Evolutionary conservation across 2,888 invertebrate species (phyloP), one percentile per base, ranked within the genome.

Genomic region (Panzeria rudis): DNA sequence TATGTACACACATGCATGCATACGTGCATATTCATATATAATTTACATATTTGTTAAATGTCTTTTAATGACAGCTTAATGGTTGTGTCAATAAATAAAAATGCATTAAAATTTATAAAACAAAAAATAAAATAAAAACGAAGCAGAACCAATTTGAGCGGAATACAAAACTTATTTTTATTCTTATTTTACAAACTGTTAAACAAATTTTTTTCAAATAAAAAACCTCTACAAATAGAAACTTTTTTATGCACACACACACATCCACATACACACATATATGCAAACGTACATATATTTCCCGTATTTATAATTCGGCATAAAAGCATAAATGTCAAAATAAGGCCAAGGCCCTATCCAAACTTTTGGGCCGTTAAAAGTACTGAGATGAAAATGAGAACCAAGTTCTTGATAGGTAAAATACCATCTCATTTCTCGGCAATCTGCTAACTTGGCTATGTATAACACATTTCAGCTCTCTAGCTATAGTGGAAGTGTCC

Each of bases 1-100:
- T n/a, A n/a, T n/a, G n/a, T n/a, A n/a, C n/a, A n/a, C n/a, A n/a
- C n/a, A n/a, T n/a, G n/a, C 41, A 23, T 62, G 3, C 7, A 7
- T 41, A 13, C 29, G 23, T 41, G 15, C 2, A 35, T 56, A 32
- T n/a, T 7, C 2, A 9, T n/a, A 9, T 64, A 4, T 64, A 47
- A 68, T 83, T 75, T 69, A 75, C 44, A 75, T 54, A 52, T 78
- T 71, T 66, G 50, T 64, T 77, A 72, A 86, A 86, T 86, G 86
- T 78, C 71, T 75, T 80, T 78, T 81, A 86, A 83, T 86, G 86
- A 86, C 86, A 86, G 85, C 86, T 86, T 86, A 86, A 86, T 86
- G 86, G 77, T 41, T 77, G 81, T 81, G 84, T 84, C 84, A 84
- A 84, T 84, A 84, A 81, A 79, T 79, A 72, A 80, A 84, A 84